Percentiles rank a stretch among this genome's conserved stretches.
These are phyloP conservation scores for Erynnis tages DNA, from an alignment of 2,888 invertebrate genomes.

Conservation along the genomic window DNA sequence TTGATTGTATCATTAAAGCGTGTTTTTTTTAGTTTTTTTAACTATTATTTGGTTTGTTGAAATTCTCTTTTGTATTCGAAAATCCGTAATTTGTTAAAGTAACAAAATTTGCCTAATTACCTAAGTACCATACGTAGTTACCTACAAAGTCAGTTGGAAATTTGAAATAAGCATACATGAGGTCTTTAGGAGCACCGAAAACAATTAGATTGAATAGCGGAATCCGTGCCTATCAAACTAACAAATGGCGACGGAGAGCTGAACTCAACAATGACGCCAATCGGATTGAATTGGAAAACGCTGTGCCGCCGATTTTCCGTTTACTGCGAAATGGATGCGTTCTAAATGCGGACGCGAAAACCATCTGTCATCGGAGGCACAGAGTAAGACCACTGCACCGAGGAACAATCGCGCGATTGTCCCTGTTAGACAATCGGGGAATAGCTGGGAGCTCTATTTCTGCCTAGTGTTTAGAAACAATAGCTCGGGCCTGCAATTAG, in stretches of 20 bases:
- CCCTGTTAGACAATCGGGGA: conserved; percentile 36
- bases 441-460: conserved; percentile 58
- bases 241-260: conserved; percentile 6
- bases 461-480: conserved; percentile 76
- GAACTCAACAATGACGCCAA: conserved; percentile 13
- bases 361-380: conserved; percentile 37
- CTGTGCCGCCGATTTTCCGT: conserved; percentile 6
- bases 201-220: too few species aligned
- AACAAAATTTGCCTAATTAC: too few species aligned
- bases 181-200: too few species aligned
- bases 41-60: too few species aligned
- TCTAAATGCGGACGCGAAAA: conserved; percentile 25
- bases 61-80: too few species aligned
- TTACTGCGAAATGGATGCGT: conserved; percentile 18
- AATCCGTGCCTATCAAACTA: too few species aligned
- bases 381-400: conserved; percentile 45
- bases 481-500: conserved; percentile 77
- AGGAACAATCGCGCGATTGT: conserved; percentile 62
- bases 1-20: too few species aligned
- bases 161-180: too few species aligned
- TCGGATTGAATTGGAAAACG: conserved; percentile 19
- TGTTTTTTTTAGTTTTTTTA: too few species aligned
- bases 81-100: too few species aligned
- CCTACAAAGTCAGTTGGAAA: too few species aligned
- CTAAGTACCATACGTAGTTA: too few species aligned